These are phyloP conservation scores for Drosophila hydei DNA, from an alignment of 1,140 invertebrate species.

Conservation along the genomic window DNA sequence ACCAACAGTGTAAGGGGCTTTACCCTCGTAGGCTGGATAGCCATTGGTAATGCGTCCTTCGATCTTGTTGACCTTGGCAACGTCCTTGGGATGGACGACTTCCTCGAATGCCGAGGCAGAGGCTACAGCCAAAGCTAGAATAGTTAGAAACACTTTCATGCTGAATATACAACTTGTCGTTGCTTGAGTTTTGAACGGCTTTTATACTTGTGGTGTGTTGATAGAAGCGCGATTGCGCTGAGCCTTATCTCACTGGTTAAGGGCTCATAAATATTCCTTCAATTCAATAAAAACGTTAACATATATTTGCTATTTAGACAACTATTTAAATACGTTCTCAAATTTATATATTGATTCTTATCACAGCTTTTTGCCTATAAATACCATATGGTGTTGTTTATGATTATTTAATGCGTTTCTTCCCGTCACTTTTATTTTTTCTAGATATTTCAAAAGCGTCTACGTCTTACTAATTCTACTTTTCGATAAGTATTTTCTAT, in stretches of 20 bases:
- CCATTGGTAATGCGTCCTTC: conserved; percentile 77
- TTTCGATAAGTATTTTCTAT: too few relatives aligned
- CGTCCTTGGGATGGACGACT: conserved; percentile 31
- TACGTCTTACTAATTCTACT: too few relatives aligned
- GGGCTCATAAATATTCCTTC: conserved; percentile 17
- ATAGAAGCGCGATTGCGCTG: neutral
- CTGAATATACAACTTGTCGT: conserved; percentile 17
- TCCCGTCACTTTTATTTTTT: too few relatives aligned
- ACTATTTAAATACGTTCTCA: too few relatives aligned
- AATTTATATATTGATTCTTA: too few relatives aligned
- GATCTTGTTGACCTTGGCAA: conserved; percentile 29
- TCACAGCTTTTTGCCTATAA: too few relatives aligned
- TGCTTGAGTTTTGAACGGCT: neutral
- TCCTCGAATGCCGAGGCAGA: conserved; percentile 34
- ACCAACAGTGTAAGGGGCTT: conserved; percentile 85
- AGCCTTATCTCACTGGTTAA: neutral
- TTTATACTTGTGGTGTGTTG: conserved; percentile 6
- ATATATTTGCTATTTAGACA: too few relatives aligned
- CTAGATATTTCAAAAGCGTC: too few relatives aligned
- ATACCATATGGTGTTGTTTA: too few relatives aligned
- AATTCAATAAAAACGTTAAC: too few relatives aligned
- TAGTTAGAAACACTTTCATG: conserved; percentile 21
- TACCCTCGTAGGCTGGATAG: conserved; percentile 77
- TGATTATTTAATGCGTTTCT: too few relatives aligned
- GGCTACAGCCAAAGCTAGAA: conserved; percentile 46